Base-by-base conservation (phyloP, 2,888 invertebrate species). In the Ophioninae sp. region DNA sequence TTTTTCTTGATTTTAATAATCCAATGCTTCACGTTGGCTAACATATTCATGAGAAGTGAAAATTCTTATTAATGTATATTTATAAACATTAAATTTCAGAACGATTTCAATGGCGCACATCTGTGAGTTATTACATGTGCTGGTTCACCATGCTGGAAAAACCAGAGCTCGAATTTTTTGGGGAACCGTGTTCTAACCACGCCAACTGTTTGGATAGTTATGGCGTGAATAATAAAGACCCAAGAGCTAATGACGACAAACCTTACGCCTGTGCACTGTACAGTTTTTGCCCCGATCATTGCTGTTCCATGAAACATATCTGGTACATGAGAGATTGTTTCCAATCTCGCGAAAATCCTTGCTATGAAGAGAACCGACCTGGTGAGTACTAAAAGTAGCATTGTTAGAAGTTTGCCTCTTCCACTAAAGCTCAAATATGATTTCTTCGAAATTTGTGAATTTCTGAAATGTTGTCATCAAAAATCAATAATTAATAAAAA, bases 211-310 rank as follows among this genome's bases (percentile, higher is more conserved):
- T 94, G 80, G 94, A 94, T 87, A 87, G 88, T 51, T 92, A 91
- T 81, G 93, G 94, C 0, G 85, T 90, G 0, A 92, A 91, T 77
- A 94, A 95, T 87, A 87, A 87, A 23, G 96, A 96, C 89, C 93
- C 93, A n/a, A 93, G 96, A 84, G 94, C 95, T 0, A 92, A 94
- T 82, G 95, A 95, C 87, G 90, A 90, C 67, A 87, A 91, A 68
- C 93, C 94, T 1, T 96, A 94, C 90, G 93, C 93, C 65, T 96
- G 96, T 90, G 95, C 95, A 10, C 88, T 93, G 84, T 95, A 95
- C 88, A 95, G 95, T 88, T 95, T 96, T 91, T 96, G 96, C 90
- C 95, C 95, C 8, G 95, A 96, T 90, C 94, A 94, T 8, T 95
- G 95, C 87, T 95, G 95, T 88, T 94, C 94, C 22, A 88, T 93